Conservation (phyloP, 2,113 vertebrate genomes). For the Isurus oxyrinchus region DNA sequence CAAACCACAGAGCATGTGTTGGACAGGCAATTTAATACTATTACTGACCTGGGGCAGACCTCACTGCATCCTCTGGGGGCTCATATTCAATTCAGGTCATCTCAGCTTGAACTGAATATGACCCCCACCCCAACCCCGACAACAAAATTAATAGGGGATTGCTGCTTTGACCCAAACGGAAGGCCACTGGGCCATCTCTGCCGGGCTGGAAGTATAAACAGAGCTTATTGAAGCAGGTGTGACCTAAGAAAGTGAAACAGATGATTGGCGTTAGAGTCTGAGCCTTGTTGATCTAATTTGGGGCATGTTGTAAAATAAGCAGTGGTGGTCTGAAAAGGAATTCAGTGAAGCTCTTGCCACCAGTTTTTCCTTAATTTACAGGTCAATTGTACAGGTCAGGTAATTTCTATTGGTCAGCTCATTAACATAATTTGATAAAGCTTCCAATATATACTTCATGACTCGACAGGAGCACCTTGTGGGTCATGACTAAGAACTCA, state of each 20-base stretch:
- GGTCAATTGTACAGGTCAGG: background rate
- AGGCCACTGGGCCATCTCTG: background rate
- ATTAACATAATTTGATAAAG: conserved; percentile 17
- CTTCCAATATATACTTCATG: background rate
- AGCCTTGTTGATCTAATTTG: conserved; percentile 1
- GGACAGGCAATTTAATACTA: conserved; percentile 21
- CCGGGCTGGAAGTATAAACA: background rate
- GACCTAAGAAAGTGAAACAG: background rate
- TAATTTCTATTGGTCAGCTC: background rate
- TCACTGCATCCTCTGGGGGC: conserved; percentile 22
- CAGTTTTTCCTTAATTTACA: background rate
- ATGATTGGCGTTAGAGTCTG: conserved; percentile 23
- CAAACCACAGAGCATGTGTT: background rate
- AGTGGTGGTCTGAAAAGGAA: conserved; percentile 5
- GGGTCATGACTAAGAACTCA: background rate
- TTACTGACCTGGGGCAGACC: conserved; percentile 27
- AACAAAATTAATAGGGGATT: conserved; percentile 26
- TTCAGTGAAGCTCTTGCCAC: background rate
- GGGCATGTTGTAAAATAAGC: background rate
- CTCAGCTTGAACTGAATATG: conserved; percentile 33
- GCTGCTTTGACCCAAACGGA: conserved; percentile 13
- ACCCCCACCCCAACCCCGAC: background rate
- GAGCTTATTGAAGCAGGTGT: conserved; percentile 7
- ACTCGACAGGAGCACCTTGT: background rate
- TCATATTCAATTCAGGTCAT: conserved; percentile 30